Conservation (phyloP, 2,797 vertebrate genomes). For the Characodon lateralis region DNA sequence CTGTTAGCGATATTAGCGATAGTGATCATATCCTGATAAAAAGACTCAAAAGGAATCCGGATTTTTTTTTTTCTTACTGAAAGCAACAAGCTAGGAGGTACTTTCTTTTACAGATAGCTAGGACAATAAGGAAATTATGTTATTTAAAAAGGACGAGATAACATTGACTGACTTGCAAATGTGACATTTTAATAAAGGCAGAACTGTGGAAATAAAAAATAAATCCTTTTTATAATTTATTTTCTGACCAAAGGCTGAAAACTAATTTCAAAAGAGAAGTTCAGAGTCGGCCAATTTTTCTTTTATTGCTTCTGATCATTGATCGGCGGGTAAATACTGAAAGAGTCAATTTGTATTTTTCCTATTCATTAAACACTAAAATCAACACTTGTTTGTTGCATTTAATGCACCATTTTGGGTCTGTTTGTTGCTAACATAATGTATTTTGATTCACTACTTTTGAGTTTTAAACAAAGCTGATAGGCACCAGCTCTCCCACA, state of each 20-base stretch:
- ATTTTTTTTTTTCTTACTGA: slow-evolving; percentile 39
- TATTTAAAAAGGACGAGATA: slow-evolving; percentile 23
- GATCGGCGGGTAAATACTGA: background rate
- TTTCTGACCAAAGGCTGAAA: background rate
- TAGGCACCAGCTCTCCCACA: too few species aligned
- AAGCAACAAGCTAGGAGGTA: slow-evolving; percentile 40
- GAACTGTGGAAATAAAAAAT: background rate
- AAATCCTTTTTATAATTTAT: background rate
- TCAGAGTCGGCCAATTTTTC: too few species aligned
- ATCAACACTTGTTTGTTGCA: too few species aligned
- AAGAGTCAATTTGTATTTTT: background rate
- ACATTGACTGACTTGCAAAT: background rate
- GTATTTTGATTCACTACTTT: too few species aligned
- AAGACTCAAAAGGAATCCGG: slow-evolving; percentile 32
- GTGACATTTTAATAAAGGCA: background rate
- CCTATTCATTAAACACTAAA: background rate
- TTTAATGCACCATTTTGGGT: too few species aligned
- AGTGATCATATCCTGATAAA: slow-evolving; percentile 9
- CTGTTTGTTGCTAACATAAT: too few species aligned
- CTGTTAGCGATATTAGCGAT: background rate
- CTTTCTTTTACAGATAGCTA: slow-evolving; percentile 58
- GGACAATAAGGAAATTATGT: slow-evolving; percentile 30
- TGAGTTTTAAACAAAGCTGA: too few species aligned
- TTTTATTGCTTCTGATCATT: background rate
- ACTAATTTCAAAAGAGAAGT: too few species aligned